Conservation (phyloP, 1,140 invertebrate species). For the Cherax destructor region DNA sequence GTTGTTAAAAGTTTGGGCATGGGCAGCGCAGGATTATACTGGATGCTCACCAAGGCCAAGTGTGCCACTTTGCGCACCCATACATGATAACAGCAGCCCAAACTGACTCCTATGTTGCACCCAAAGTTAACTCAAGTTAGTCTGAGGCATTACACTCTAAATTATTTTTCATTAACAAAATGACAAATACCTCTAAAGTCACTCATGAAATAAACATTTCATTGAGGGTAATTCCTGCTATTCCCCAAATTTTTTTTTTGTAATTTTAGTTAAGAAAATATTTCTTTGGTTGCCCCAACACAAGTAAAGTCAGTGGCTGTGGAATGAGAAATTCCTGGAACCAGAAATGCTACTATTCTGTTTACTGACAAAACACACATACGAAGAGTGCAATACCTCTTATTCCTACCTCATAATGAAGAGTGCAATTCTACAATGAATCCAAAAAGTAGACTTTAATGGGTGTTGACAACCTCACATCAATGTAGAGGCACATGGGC, state of each 20-base stretch:
- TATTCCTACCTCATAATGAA: constrained; percentile 22
- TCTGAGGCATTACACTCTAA: constrained; percentile 34
- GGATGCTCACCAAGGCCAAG: constrained; percentile 44
- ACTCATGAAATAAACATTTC: not conserved
- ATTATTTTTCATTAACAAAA: not conserved
- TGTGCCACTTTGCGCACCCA: constrained; percentile 14
- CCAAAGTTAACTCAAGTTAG: not conserved
- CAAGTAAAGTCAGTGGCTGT: constrained; percentile 5
- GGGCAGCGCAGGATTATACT: not conserved
- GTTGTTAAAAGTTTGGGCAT: not conserved
- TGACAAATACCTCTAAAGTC: not conserved
- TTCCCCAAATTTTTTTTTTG: not conserved
- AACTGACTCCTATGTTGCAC: not conserved
- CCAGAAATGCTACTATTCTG: constrained; percentile 9
- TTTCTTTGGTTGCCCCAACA: constrained; percentile 18
- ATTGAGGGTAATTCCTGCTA: not conserved
- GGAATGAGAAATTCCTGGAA: not conserved
- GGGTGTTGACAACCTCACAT: constrained; percentile 33
- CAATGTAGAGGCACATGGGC: constrained; percentile 50
- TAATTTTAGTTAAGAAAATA: constrained; percentile 17
- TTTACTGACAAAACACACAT: constrained; percentile 6
- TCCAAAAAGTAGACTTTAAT: not conserved
- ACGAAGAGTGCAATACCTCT: constrained; percentile 3
- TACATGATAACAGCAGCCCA: not conserved
- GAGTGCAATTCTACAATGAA: constrained; percentile 15